Evolutionary conservation across 2,113 vertebrate species (phyloP).

Genomic region (Platichthys stellatus): DNA sequence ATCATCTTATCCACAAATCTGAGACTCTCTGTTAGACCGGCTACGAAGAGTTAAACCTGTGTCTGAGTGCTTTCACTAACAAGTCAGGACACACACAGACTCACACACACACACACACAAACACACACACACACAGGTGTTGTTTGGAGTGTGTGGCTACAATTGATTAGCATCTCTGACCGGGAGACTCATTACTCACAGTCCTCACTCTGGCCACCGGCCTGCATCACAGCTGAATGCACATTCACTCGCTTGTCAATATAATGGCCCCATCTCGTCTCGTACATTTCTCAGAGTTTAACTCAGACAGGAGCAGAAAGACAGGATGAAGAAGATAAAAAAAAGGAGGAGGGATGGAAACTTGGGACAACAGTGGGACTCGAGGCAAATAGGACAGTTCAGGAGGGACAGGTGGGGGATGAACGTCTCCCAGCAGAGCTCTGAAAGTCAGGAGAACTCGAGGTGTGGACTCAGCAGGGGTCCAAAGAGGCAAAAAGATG

Average conservation of each 20-base stretch:
- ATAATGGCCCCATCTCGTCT: constrained; percentile 39
- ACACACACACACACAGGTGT: constrained; percentile 10
- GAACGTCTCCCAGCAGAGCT: no score
- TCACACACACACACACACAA: constrained; percentile 1
- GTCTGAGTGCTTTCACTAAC: constrained; percentile 29
- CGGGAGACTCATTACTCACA: constrained; percentile 62
- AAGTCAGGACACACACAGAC: constrained; percentile 20
- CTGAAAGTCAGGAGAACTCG: no score
- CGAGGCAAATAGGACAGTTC: no score
- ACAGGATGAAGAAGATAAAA: not conserved
- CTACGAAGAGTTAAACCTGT: not conserved
- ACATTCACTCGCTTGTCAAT: constrained; percentile 39
- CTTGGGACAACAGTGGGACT: no score
- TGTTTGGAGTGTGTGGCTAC: constrained; percentile 29
- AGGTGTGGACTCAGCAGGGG: no score
- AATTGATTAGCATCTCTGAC: constrained; percentile 60
- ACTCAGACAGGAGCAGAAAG: constrained; percentile 2
- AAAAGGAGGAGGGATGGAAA: no score
- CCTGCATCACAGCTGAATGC: constrained; percentile 49
- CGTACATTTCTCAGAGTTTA: constrained; percentile 37
- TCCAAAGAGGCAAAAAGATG: no score
- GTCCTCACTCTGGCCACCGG: constrained; percentile 36
- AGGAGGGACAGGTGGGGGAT: no score
- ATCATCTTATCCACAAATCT: not conserved
- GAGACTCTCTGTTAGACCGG: no score